phyloP scores from a whole-genome alignment of 2,888 invertebrate genomes.

The Tenthredo notha region DNA sequence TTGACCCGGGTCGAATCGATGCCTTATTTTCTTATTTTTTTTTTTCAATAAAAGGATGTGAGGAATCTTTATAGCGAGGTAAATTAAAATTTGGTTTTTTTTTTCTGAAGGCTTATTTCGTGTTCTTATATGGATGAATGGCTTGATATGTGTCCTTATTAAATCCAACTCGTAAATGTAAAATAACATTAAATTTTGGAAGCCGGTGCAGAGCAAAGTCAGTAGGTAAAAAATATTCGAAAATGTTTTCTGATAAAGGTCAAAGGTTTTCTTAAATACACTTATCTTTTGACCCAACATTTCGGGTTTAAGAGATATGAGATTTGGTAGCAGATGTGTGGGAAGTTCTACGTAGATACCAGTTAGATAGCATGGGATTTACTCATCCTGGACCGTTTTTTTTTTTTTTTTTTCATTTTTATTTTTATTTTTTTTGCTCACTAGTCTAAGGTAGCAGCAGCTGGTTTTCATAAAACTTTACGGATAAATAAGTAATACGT shows the following conservation, averaged over 20 bases:
- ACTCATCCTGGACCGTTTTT: neutral
- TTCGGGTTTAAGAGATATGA: neutral
- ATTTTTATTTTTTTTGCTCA: too few species aligned
- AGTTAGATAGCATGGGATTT: neutral
- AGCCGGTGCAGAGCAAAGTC: neutral
- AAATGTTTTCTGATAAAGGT: neutral
- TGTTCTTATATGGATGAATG: too few species aligned
- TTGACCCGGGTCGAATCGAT: constrained; percentile 7
- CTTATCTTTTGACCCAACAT: constrained; percentile 2
- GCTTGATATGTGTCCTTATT: too few species aligned
- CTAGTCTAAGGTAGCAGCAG: neutral
- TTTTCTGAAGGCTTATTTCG: too few species aligned
- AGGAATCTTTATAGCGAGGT: neutral
- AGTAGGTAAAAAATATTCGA: neutral
- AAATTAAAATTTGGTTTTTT: too few species aligned
- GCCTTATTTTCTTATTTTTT: neutral
- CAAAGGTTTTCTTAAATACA: neutral
- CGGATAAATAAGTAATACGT: neutral
- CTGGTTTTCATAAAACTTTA: neutral
- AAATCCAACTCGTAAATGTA: neutral
- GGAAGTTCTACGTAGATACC: neutral
- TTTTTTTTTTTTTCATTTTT: too few species aligned
- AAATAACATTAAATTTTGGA: neutral
- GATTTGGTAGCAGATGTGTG: constrained; percentile 19
- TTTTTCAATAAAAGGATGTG: neutral